A percentile compares a stretch with the other conserved stretches of the same genome.
These are phyloP conservation scores for Polydrusus pterygomalis DNA, from an alignment of 2,888 invertebrate genomes.

Conservation along the genomic window DNA sequence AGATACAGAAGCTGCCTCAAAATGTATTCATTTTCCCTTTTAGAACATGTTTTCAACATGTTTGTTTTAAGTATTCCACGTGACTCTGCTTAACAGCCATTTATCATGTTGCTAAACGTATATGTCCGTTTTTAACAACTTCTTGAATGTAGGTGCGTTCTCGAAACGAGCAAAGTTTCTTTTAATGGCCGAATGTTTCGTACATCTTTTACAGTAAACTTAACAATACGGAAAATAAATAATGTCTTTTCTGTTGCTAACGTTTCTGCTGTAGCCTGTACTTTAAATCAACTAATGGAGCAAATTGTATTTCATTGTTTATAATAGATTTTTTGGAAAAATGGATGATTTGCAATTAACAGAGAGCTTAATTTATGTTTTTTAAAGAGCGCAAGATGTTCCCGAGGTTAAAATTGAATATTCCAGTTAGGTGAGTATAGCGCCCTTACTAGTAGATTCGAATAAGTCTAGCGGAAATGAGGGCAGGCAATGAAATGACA, in stretches of 20 bases:
- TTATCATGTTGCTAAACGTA: constrained; percentile 8
- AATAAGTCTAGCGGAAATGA: no score
- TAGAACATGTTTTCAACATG: not conserved
- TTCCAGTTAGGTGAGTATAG: no score
- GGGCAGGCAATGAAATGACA: no score
- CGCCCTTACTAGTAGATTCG: no score
- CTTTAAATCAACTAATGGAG: not conserved
- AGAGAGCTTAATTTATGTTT: no score
- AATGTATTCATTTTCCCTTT: not conserved
- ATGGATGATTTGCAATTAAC: no score
- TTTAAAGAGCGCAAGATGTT: no score
- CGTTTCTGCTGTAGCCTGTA: not conserved
- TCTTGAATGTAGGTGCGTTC: constrained; percentile 16
- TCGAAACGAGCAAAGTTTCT: constrained; percentile 21
- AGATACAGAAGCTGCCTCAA: no score
- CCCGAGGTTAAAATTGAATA: no score
- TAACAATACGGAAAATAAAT: constrained; percentile 12
- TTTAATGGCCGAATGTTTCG: constrained; percentile 2
- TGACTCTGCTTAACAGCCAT: constrained; percentile 12
- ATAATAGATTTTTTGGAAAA: no score
- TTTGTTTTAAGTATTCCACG: constrained; percentile 8
- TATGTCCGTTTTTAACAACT: constrained; percentile 4
- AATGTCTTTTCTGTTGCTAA: constrained; percentile 7
- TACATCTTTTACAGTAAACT: constrained; percentile 20
- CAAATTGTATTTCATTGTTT: no score